Evolutionary conservation across 2,888 invertebrate genomes (phyloP).

Genomic region (Adela reaumurella): DNA sequence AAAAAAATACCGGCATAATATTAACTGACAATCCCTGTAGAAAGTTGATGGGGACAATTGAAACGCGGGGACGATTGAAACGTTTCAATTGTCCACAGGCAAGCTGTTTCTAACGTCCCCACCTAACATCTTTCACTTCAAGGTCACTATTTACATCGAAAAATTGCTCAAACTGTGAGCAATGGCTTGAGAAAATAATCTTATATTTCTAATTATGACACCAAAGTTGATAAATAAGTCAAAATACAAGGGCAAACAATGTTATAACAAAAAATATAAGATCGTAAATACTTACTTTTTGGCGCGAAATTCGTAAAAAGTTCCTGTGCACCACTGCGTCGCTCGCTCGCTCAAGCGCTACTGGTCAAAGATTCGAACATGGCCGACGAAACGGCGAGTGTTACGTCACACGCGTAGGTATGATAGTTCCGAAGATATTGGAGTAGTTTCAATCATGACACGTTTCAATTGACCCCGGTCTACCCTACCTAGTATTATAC

Average conservation of each 20-base stretch:
- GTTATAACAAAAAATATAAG: conserved; percentile 1
- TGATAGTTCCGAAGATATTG: not conserved
- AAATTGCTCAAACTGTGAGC: too few species aligned
- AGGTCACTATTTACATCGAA: not conserved
- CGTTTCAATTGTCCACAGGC: conserved; percentile 1
- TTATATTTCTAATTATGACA: too few species aligned
- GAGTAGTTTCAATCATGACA: too few species aligned
- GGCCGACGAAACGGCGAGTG: not conserved
- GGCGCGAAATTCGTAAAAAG: not conserved
- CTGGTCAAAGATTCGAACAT: not conserved
- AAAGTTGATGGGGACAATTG: not conserved
- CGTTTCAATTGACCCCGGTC: too few species aligned
- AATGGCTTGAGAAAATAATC: too few species aligned
- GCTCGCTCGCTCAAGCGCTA: not conserved
- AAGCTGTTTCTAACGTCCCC: conserved; percentile 1
- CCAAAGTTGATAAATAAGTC: too few species aligned
- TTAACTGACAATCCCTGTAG: too few species aligned
- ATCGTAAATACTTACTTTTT: conserved; percentile 1
- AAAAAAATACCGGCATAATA: too few species aligned
- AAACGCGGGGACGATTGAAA: conserved; percentile 1
- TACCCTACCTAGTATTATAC: too few species aligned
- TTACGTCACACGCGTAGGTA: conserved; percentile 1
- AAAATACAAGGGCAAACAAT: not conserved
- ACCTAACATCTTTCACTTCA: not conserved
- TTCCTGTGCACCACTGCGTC: not conserved